Evolutionary conservation across 2,113 vertebrate species (phyloP).

Genomic region (Sinosuthora webbiana): DNA sequence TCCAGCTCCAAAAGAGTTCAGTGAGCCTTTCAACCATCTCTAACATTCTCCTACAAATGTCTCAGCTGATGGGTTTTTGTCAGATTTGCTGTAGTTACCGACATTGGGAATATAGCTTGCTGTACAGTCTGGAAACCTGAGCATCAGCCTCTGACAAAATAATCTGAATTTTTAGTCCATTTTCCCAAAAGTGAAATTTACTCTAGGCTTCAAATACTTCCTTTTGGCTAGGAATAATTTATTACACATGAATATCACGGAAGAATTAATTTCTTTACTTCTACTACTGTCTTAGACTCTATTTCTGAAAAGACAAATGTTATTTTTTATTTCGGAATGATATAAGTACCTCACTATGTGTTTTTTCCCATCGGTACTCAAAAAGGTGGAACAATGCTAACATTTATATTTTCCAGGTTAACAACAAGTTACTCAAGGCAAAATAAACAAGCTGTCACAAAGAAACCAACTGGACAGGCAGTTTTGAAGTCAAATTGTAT

Average conservation of each 20-base stretch:
- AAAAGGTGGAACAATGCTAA: neutral
- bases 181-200: neutral
- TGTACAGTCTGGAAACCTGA: neutral
- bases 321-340: neutral
- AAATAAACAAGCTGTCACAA: neutral
- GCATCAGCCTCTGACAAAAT: neutral
- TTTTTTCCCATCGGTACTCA: neutral
- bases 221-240: neutral
- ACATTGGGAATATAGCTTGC: neutral
- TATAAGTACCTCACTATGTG: neutral
- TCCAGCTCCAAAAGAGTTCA: neutral
- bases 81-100: neutral
- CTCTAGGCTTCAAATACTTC: neutral
- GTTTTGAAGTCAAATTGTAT: neutral
- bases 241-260: fast-evolving
- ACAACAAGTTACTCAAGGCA: neutral
- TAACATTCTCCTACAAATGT: neutral
- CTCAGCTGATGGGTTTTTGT: neutral
- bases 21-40: neutral
- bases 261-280: neutral
- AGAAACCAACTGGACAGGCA: neutral
- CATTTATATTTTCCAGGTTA: neutral
- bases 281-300: neutral
- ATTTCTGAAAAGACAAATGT: neutral
- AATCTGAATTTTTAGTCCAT: neutral